Base-by-base conservation (phyloP, 2,113 vertebrate genomes). In the Piprites chloris region DNA sequence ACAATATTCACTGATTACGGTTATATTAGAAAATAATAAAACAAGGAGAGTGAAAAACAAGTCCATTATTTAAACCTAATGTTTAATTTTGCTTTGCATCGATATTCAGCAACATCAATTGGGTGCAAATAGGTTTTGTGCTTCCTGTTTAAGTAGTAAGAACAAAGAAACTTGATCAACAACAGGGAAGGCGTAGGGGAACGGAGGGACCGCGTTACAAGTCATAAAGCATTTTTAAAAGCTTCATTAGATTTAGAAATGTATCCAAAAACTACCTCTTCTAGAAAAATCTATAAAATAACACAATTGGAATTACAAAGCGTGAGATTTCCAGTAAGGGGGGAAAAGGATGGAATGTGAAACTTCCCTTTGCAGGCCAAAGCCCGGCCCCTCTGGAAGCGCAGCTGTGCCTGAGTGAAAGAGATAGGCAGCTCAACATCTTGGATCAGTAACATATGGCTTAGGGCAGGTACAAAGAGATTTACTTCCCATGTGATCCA, bases 1-100 rank as follows among this genome's bases (percentile, higher is more conserved):
- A 97, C 90, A 93, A 96, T 93, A 95, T 72, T 92, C 90, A 92
- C 85, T 77, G 90, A 96, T 90, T 94, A 95, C 27, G 85, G 39
- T 92, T 96, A 68, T 89, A 97, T 93, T 93, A 93, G 83, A 94
- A 93, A 97, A 92, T 86, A 96, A 93, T 96, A 94, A 93, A 93
- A 74, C 62, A 84, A 83, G 76, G 65, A 90, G 28, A 42, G 85
- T 15, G 83, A 93, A 92, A 95, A 96, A 32, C 90, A 96, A 94
- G 83, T 78, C 80, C 88, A 96, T 97, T 93, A 96, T 89, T 96
- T 92, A 95, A 94, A 93, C 15, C 76, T 73, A 94, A 81, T 65
- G 76, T 90, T 96, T 94, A 94, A 96, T 95, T 95, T 96, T 95
- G 85, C 66, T 90, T 83, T 92, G 90, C 83, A 68, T 84, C 35